Evolutionary conservation across 2,113 vertebrate species (phyloP).

Genomic region (Ophiodon elongatus): DNA sequence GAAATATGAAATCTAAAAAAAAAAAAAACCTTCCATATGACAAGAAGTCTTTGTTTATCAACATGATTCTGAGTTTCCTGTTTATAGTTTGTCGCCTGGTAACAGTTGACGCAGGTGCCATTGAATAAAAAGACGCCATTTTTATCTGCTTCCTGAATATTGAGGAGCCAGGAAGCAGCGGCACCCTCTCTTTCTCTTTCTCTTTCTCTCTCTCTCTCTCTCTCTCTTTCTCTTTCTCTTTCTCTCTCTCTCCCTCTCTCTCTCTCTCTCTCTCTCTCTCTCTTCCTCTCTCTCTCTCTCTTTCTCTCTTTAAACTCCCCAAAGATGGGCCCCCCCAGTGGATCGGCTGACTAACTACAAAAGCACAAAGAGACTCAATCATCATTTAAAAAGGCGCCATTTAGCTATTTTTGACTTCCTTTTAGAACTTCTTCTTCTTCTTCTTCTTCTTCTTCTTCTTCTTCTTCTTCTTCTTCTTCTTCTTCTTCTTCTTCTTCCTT

Average conservation of each 20-base stretch:
- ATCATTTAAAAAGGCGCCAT: conserved; percentile 66
- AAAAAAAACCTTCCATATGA: conserved; percentile 50
- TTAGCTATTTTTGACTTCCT: conserved; percentile 45
- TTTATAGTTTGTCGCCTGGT: conserved; percentile 68
- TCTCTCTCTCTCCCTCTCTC: conserved; percentile 35
- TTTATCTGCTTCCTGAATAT: conserved; percentile 51
- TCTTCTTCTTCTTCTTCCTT: conserved; percentile 6
- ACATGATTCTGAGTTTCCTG: conserved; percentile 70
- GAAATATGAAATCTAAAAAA: conserved; percentile 66
- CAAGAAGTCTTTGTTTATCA: conserved; percentile 75
- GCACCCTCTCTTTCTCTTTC: conserved; percentile 47
- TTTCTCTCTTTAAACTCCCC: conserved; percentile 79
- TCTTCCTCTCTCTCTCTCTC: conserved; percentile 40
- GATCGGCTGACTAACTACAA: conserved; percentile 80
- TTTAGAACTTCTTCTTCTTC: conserved; percentile 36
- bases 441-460: conserved; percentile 13
- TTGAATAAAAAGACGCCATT: conserved; percentile 49
- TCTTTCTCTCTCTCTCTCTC: conserved; percentile 43
- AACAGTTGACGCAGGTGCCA: conserved; percentile 64
- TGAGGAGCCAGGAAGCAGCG: conserved; percentile 57
- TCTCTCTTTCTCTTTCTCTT: conserved; percentile 63
- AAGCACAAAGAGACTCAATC: conserved; percentile 85
- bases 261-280: conserved; percentile 17
- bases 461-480: conserved; percentile 16
- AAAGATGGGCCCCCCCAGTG: conserved; percentile 80